A percentile compares a stretch with the other conserved stretches of the same genome.
These are phyloP conservation scores for Palythoa heliodiscus DNA, from an alignment of 92 coral and sea anemone genomes.

Conservation along the genomic window DNA sequence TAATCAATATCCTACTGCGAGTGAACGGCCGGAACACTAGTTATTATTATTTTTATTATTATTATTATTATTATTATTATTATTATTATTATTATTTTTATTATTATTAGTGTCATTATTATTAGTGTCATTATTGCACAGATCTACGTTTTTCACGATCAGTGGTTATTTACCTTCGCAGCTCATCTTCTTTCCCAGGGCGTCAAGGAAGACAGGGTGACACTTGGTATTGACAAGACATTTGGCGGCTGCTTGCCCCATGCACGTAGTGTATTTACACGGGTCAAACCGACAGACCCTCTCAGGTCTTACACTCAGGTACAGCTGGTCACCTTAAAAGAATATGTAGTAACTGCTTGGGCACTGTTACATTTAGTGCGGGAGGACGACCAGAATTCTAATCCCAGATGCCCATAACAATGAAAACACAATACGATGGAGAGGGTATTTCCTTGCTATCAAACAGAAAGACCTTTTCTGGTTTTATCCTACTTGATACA, in stretches of 20 bases:
- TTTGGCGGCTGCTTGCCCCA: constrained; percentile 84
- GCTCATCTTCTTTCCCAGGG: constrained; percentile 81
- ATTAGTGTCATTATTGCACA: too few relatives aligned
- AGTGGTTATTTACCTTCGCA: constrained; percentile 82
- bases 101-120: too few relatives aligned
- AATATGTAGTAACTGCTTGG: neutral
- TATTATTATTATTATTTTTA: too few relatives aligned
- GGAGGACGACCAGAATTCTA: too few relatives aligned
- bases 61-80: too few relatives aligned
- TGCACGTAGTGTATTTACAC: constrained; percentile 89
- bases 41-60: too few relatives aligned
- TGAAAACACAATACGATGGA: too few relatives aligned
- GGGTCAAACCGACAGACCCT: constrained; percentile 93
- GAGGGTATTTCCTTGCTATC: constrained; percentile 5
- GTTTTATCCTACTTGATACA: constrained; percentile 71
- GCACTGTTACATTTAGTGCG: too few relatives aligned
- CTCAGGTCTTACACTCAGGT: constrained; percentile 75
- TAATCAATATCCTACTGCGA: too few relatives aligned
- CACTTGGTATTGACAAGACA: constrained; percentile 97
- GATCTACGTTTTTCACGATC: neutral
- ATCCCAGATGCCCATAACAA: too few relatives aligned
- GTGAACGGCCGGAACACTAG: too few relatives aligned
- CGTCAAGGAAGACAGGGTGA: constrained; percentile 91
- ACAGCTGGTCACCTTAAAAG: constrained; percentile 72
- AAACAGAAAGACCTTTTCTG: constrained; percentile 84